These are phyloP conservation scores for Charanyca ferruginea DNA, from an alignment of 2,888 invertebrate genomes.

Conservation along the genomic window DNA sequence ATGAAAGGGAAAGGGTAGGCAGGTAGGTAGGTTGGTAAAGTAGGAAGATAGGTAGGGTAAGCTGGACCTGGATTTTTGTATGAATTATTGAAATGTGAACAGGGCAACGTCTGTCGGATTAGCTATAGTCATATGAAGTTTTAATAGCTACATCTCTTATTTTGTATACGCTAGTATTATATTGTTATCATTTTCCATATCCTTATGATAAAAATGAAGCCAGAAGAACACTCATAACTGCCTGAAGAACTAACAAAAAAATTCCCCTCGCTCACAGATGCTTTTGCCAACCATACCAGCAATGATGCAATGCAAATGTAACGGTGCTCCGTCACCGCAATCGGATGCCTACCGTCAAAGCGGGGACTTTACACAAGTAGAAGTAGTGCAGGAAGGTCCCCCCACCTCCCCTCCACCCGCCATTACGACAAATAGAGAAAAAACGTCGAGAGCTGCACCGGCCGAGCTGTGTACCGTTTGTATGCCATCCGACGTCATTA, in stretches of 20 bases:
- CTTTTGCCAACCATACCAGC: constrained; percentile 68
- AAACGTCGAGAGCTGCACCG: constrained; percentile 56
- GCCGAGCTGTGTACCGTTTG: constrained; percentile 62
- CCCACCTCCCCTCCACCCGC: constrained; percentile 31
- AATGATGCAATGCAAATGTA: constrained; percentile 84
- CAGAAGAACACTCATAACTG: not conserved
- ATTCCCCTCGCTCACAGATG: not conserved
- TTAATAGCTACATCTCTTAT: too few relatives aligned
- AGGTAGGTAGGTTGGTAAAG: too few relatives aligned
- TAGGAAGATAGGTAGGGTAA: too few relatives aligned
- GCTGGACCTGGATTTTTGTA: too few relatives aligned
- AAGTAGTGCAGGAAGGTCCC: constrained; percentile 57
- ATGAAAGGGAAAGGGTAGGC: too few relatives aligned
- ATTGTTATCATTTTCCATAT: too few relatives aligned
- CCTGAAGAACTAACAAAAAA: not conserved
- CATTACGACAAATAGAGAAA: constrained; percentile 58
- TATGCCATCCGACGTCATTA: constrained; percentile 69
- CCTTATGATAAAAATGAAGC: not conserved
- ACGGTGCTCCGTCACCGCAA: constrained; percentile 72
- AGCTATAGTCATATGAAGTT: too few relatives aligned
- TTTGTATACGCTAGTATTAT: too few relatives aligned
- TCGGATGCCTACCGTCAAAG: constrained; percentile 66
- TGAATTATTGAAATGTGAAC: too few relatives aligned
- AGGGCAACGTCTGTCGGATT: too few relatives aligned
- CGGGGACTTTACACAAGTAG: constrained; percentile 59